Conservation (phyloP, 2,888 invertebrate genomes). For the Dysmachus trigonus region DNA sequence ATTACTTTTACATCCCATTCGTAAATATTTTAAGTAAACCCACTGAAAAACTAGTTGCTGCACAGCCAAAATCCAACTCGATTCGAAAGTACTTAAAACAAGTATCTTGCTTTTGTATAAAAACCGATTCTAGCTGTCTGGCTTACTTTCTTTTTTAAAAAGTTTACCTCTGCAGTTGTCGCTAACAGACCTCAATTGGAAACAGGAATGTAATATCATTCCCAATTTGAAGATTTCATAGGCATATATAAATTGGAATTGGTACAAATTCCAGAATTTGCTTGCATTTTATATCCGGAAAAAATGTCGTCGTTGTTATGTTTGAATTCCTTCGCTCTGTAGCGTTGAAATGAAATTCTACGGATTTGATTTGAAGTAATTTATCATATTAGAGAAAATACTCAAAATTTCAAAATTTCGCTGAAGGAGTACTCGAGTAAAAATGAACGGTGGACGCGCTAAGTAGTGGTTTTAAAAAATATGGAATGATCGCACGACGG, state of each 20-base stretch:
- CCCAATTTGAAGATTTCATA: background rate
- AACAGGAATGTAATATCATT: background rate
- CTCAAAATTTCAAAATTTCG: no score
- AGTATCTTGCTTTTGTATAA: background rate
- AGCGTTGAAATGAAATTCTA: background rate
- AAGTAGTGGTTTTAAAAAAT: no score
- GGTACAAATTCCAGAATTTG: background rate
- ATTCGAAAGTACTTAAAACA: background rate
- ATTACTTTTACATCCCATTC: background rate
- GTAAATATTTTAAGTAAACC: background rate
- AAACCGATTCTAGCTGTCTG: background rate
- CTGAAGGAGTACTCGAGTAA: no score
- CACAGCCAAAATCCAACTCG: background rate
- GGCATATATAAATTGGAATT: background rate
- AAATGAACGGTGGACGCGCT: no score
- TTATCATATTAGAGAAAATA: no score
- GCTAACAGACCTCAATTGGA: background rate
- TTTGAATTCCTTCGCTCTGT: background rate
- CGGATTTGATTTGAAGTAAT: background rate
- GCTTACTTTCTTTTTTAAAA: background rate
- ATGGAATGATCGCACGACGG: no score
- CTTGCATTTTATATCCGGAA: background rate
- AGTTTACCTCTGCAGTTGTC: background rate
- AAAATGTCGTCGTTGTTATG: background rate
- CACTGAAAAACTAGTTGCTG: background rate